Conservation (phyloP, 2,113 vertebrate genomes). For the Bettongia penicillata region DNA sequence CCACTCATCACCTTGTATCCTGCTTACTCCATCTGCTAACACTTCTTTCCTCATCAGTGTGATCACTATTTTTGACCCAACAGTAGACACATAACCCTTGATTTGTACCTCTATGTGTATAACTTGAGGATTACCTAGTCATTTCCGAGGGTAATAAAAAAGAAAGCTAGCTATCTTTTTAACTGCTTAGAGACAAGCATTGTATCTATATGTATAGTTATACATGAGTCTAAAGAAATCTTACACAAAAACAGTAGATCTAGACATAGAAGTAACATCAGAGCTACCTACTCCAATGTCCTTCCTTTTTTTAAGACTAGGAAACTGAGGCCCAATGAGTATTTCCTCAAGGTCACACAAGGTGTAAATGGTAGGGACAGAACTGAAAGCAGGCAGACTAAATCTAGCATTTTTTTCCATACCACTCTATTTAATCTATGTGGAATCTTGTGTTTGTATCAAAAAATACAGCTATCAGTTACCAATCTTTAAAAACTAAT, state of each 20-base stretch:
- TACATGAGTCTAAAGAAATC: neutral
- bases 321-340: neutral
- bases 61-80: neutral
- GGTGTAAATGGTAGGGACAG: neutral
- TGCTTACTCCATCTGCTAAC: neutral
- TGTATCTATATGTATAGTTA: neutral
- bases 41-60: neutral
- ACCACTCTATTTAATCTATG: neutral
- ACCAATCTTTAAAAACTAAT: neutral
- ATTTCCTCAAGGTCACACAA: neutral
- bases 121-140: neutral
- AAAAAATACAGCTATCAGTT: neutral
- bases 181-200: neutral
- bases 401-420: neutral
- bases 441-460: no score
- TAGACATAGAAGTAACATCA: neutral
- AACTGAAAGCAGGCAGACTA: neutral
- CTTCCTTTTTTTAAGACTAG: neutral
- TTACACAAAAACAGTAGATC: neutral
- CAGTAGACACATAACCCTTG: neutral
- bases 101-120: neutral
- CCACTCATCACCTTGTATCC: neutral
- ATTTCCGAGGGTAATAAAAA: neutral
- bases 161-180: neutral
- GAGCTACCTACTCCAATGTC: neutral